phyloP scores from a whole-genome alignment of 2,113 vertebrate genomes.

The Cheirogaleus medius region DNA sequence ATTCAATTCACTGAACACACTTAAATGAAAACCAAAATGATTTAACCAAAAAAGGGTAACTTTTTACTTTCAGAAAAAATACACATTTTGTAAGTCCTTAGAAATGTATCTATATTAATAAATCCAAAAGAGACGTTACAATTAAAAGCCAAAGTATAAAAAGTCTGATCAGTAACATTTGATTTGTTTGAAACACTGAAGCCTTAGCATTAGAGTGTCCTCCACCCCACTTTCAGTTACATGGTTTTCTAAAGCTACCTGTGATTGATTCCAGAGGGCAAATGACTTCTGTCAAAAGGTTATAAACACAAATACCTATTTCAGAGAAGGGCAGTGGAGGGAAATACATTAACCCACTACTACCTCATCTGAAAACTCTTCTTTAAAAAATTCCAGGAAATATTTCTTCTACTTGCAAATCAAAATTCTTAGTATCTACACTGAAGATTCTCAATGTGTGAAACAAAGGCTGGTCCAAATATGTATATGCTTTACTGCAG shows the following conservation, averaged over 20 bases:
- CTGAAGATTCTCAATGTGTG: background rate
- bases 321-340: background rate
- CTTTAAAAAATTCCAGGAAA: background rate
- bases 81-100: background rate
- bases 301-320: slow-evolving; percentile 10
- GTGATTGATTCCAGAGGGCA: background rate
- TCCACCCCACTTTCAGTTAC: background rate
- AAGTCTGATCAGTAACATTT: slow-evolving; percentile 3
- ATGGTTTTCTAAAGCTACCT: background rate
- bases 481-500: background rate
- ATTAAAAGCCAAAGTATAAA: slow-evolving; percentile 23
- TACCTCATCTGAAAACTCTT: background rate
- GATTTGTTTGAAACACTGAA: background rate
- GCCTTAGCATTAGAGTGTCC: background rate
- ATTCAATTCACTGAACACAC: background rate
- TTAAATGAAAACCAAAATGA: background rate
- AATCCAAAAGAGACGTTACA: slow-evolving; percentile 28
- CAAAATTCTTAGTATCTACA: background rate
- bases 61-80: slow-evolving; percentile 5
- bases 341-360: background rate
- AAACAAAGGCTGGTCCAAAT: background rate
- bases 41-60: background rate
- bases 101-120: slow-evolving; percentile 28
- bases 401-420: slow-evolving; percentile 3
- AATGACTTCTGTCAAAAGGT: background rate